These are phyloP conservation scores for Phymanthus crucifer DNA, from an alignment of 92 coral and sea anemone species.

Conservation along the genomic window DNA sequence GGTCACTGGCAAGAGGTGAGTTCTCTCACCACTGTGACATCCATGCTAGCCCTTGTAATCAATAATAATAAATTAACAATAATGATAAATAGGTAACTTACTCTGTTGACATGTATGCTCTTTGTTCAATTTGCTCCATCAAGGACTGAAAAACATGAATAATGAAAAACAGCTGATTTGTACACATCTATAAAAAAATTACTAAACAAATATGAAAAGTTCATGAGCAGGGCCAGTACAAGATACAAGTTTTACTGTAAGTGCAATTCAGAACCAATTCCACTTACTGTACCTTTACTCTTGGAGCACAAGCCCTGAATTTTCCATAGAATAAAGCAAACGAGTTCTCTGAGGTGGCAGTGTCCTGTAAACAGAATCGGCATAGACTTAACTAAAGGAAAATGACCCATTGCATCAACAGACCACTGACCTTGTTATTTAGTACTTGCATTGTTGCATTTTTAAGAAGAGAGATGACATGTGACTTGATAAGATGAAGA, in stretches of 20 bases:
- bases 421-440: conserved; percentile 66
- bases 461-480: conserved; percentile 84
- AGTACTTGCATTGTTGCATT: conserved; percentile 94
- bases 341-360: conserved; percentile 80
- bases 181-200: not conserved
- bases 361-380: conserved; percentile 35
- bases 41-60: no score
- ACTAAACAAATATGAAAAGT: not conserved
- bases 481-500: conserved; percentile 82
- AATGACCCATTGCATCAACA: no score
- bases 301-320: conserved; percentile 98
- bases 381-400: no score
- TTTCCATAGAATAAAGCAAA: conserved; percentile 98
- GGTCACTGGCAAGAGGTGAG: no score
- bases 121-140: conserved; percentile 99
- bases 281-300: conserved; percentile 99
- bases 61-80: no score
- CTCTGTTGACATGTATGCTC: conserved; percentile 82
- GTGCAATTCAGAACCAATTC: no score
- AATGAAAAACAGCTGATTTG: not conserved
- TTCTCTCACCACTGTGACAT: no score
- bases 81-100: conserved; percentile 41
- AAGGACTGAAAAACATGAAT: conserved; percentile 60
- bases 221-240: not conserved
- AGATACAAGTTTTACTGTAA: no score